Base-by-base conservation (phyloP, 1,140 invertebrate species). In the Drosophila ananassae region DNA sequence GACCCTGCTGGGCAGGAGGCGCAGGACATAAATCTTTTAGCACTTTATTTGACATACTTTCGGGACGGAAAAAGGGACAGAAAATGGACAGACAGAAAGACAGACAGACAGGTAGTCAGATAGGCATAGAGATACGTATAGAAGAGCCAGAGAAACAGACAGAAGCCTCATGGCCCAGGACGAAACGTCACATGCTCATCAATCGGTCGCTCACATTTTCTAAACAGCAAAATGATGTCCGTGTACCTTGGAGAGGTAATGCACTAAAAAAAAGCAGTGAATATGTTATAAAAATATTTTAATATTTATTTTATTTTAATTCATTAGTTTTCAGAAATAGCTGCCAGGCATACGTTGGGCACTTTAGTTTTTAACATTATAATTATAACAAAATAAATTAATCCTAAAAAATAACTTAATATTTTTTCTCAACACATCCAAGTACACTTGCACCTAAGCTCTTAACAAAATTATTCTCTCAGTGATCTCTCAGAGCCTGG, bases 31-130 rank as follows among this genome's bases (percentile, higher is more conserved):
- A 90, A 90, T 90, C 85, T 85, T 85, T 82, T 85, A 90, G 73
- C 78, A 90, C 87, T 90, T 79, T 79, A 90, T 90, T 79, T 90
- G 85, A 90, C 85, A 90, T 66, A 90, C 64, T 90, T 90, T 73
- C 58, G 39, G 54, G 34, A 47, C 69, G 41, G 55, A 57, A 34
- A 44, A 44, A 24, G 10, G 41, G 60, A 46, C 41, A n/a, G 53
- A 58, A 13, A 41, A 46, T 28, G n/a, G 53, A 58, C 8, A 47
- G 41, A 21, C 41, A 21, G 5, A 41, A 17, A 17, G 32, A 37
- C 7, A 12, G 56, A 13, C 68, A 32, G 53, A 21, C 13, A 48
- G 51, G 30, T 30, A 37, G 44, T 24, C 21, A 64, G 61, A 30
- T 34, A 39, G 58, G 37, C 59, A 30, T 28, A 28, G 25, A 28